phyloP scores from a whole-genome alignment of 23 tunicate species.

The Halocynthia roretzi region DNA sequence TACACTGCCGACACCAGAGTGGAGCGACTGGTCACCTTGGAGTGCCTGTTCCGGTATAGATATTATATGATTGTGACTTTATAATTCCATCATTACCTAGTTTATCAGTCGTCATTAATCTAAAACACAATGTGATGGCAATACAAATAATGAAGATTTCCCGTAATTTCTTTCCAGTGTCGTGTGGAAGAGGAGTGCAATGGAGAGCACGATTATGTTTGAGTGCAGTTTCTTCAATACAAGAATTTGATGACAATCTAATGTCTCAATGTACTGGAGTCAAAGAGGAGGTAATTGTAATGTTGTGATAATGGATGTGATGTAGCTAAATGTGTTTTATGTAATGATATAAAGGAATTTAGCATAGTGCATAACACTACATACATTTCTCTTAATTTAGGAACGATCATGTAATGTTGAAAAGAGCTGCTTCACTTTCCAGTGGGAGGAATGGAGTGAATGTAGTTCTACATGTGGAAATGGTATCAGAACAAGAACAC shows the following conservation, averaged over 20 bases:
- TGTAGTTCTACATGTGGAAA: constrained; percentile 39
- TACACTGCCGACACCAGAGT: neutral
- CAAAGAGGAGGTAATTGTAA: constrained; percentile 23
- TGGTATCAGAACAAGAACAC: constrained; percentile 23
- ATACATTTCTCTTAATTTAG: neutral
- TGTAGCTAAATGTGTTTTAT: neutral
- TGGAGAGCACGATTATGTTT: constrained; percentile 24
- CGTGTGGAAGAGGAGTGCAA: constrained; percentile 37
- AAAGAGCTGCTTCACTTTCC: constrained; percentile 19
- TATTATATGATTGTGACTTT: neutral
- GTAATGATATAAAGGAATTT: neutral
- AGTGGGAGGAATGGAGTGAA: constrained; percentile 41
- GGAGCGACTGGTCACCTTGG: constrained; percentile 45
- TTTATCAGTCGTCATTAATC: too few species aligned
- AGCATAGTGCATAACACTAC: neutral
- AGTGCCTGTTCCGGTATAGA: constrained; percentile 32
- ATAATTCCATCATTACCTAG: too few species aligned
- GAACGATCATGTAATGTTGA: constrained; percentile 12
- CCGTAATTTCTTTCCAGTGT: neutral
- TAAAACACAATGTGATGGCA: too few species aligned
- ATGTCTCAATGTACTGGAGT: constrained; percentile 19
- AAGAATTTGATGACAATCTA: neutral
- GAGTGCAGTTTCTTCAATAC: neutral
- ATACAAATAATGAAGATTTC: neutral
- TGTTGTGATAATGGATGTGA: neutral